A percentile compares a stretch with the other conserved stretches of the same genome.
phyloP scores from a whole-genome alignment of 2,888 invertebrate species.

The Noctua comes region DNA sequence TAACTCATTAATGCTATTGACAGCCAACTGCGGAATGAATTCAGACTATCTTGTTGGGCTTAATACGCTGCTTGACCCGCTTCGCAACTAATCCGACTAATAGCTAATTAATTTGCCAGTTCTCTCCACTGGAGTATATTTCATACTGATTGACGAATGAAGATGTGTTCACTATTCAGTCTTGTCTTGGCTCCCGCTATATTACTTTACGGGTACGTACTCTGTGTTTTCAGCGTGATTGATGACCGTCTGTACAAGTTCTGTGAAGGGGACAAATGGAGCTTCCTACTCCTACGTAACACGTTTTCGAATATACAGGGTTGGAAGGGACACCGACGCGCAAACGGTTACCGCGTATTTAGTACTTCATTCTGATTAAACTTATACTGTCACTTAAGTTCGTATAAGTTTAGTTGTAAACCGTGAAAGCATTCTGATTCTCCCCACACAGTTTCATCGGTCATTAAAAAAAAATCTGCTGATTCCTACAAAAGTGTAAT shows the following conservation, averaged over 20 bases:
- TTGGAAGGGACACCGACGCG: no score
- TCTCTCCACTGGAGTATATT: conserved; percentile 54
- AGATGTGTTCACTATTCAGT: conserved; percentile 48
- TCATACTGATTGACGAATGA: conserved; percentile 55
- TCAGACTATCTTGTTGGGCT: conserved; percentile 66
- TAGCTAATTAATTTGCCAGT: conserved; percentile 70
- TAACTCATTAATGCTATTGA: conserved; percentile 70
- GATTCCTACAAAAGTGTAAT: no score
- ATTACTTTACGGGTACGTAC: conserved; percentile 32
- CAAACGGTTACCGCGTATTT: no score
- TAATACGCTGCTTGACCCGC: conserved; percentile 73
- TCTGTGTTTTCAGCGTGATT: conserved; percentile 43
- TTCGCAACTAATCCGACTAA: conserved; percentile 67
- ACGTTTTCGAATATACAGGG: conserved; percentile 13
- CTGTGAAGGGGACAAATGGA: conserved; percentile 42
- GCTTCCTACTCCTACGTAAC: conserved; percentile 8
- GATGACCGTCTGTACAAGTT: conserved; percentile 48
- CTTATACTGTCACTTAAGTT: no score
- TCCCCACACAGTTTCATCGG: no score
- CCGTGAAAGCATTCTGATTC: no score
- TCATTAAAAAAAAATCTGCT: no score
- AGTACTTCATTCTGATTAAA: no score
- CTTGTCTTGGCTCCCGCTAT: conserved; percentile 28
- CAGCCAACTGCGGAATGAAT: conserved; percentile 67
- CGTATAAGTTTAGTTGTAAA: no score